Conservation (phyloP, 2,888 invertebrate species). For the Acrobasis consociella region DNA sequence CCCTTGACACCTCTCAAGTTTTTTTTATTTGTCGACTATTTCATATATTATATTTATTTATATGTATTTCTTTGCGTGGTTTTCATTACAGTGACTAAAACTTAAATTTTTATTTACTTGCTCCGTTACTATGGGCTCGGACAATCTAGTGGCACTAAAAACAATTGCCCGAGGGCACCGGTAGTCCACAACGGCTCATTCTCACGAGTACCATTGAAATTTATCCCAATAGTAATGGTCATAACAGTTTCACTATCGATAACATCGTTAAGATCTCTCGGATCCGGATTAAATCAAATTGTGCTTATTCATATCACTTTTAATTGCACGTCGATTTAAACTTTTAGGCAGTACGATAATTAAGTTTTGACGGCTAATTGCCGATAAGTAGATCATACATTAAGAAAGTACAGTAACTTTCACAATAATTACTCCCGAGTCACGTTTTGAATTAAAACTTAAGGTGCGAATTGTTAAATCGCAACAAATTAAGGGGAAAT, state of each 20-base stretch:
- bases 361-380: conserved; percentile 50
- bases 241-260: conserved; percentile 9
- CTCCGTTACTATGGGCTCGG: too few relatives aligned
- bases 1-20: too few relatives aligned
- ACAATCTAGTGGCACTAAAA: too few relatives aligned
- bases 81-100: too few relatives aligned
- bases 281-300: conserved; percentile 30
- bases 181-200: too few relatives aligned
- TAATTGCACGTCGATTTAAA: conserved; percentile 45
- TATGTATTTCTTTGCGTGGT: too few relatives aligned
- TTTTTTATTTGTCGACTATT: too few relatives aligned
- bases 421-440: conserved; percentile 44
- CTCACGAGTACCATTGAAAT: too few relatives aligned
- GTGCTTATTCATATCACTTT: conserved; percentile 35
- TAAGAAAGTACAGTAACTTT: conserved; percentile 43
- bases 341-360: conserved; percentile 46
- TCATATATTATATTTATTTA: too few relatives aligned
- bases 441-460: conserved; percentile 44
- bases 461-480: conserved; percentile 37
- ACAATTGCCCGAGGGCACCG: too few relatives aligned
- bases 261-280: conserved; percentile 9
- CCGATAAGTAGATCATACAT: conserved; percentile 54
- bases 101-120: too few relatives aligned
- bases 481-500: conserved; percentile 55
- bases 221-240: too few relatives aligned